phyloP scores from a whole-genome alignment of 2,113 vertebrate genomes.

The Pygoscelis adeliae region DNA sequence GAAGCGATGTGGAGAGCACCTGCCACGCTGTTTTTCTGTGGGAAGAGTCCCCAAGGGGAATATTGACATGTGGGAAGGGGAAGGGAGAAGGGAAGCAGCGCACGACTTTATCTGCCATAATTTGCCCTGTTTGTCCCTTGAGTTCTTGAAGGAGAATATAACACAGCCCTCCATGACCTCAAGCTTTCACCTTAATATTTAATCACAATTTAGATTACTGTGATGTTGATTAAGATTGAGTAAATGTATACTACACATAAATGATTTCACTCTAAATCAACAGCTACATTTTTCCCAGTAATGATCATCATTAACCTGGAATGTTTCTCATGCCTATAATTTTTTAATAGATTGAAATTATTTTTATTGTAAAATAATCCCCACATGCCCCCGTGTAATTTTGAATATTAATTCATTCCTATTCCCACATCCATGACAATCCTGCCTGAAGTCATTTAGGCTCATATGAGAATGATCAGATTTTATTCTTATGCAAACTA shows the following conservation, averaged over 20 bases:
- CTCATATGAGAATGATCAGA: neutral
- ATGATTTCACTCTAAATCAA: constrained; percentile 10
- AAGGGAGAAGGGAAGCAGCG: neutral
- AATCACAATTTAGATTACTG: neutral
- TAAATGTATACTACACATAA: constrained; percentile 7
- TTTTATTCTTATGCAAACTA: neutral
- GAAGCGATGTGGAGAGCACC: neutral
- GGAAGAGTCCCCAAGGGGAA: neutral
- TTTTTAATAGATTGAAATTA: constrained; percentile 33
- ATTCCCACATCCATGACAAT: neutral
- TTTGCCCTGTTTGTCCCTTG: neutral
- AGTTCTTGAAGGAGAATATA: neutral
- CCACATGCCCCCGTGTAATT: neutral
- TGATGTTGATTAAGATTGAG: constrained; percentile 27
- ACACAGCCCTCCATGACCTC: neutral
- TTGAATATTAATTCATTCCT: constrained; percentile 34
- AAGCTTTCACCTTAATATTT: constrained; percentile 38
- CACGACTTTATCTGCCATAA: neutral
- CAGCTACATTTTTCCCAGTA: neutral
- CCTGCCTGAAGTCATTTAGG: neutral
- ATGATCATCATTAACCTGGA: neutral
- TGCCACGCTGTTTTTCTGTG: neutral
- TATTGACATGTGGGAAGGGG: neutral
- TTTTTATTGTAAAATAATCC: constrained; percentile 39
- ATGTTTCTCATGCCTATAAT: constrained; percentile 12